Conservation (phyloP, 2,113 vertebrate species). For the Dicrurus megarhynchus region DNA sequence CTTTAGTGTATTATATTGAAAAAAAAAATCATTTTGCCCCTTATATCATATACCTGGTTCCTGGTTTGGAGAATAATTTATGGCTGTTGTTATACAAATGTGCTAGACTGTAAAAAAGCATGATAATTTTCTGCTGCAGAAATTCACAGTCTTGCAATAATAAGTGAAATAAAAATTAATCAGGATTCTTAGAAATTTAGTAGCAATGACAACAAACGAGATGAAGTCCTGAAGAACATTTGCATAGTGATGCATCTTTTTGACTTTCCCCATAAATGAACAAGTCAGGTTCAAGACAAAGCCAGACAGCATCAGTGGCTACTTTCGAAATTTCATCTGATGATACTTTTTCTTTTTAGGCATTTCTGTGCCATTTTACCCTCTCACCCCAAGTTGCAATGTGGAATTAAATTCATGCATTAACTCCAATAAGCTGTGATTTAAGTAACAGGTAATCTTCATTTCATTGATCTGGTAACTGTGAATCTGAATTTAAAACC, state of each 20-base stretch:
- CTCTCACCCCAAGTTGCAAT: background rate
- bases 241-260: background rate
- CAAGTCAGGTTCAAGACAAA: background rate
- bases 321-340: background rate
- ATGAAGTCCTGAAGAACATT: background rate
- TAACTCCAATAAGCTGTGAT: background rate
- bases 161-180: background rate
- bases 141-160: background rate
- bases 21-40: background rate
- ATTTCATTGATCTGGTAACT: constrained; percentile 7
- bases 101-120: background rate
- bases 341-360: background rate
- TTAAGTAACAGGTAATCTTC: background rate
- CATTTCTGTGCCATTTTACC: background rate
- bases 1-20: background rate
- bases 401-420: background rate
- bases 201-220: background rate
- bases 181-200: background rate
- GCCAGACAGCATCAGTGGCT: background rate
- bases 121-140: background rate
- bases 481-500: constrained; percentile 14
- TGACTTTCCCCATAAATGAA: background rate
- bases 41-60: background rate
- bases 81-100: background rate
- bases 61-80: background rate